phyloP scores from a whole-genome alignment of 2,113 vertebrate genomes.

The Pionites leucogaster region DNA sequence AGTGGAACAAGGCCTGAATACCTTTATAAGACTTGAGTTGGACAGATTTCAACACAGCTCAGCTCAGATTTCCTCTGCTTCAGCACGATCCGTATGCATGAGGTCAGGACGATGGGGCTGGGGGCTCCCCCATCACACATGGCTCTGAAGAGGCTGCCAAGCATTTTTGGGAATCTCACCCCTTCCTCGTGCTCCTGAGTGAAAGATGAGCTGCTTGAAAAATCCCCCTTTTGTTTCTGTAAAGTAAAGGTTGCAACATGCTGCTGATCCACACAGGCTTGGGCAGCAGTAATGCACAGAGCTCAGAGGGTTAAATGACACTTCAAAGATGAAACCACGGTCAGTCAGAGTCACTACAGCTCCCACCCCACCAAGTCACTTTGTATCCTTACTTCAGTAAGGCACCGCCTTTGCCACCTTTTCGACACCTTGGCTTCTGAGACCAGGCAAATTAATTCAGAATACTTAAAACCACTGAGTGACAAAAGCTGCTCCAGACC shows the following conservation, averaged over 20 bases:
- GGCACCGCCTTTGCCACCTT: background rate
- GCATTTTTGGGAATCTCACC: background rate
- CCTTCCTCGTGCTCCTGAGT: background rate
- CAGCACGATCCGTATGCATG: background rate
- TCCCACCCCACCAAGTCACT: background rate
- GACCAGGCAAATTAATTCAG: background rate
- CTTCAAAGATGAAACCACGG: background rate
- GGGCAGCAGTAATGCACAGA: background rate
- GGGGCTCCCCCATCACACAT: background rate
- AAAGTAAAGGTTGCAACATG: background rate
- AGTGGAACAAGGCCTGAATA: constrained; percentile 17
- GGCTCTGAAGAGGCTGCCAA: background rate
- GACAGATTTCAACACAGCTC: constrained; percentile 1
- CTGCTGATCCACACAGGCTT: background rate
- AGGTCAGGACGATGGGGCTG: fast-evolving
- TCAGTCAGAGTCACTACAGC: fast-evolving
- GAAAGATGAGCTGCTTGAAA: background rate
- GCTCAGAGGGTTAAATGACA: background rate
- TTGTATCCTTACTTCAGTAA: background rate
- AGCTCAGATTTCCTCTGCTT: constrained; percentile 33
- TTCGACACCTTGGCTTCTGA: background rate
- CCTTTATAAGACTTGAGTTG: background rate
- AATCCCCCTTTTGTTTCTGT: background rate
- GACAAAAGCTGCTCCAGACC: background rate
- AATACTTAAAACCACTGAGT: background rate